Conservation (phyloP, 2,113 vertebrate genomes). For the Dolichotis patagonum region DNA sequence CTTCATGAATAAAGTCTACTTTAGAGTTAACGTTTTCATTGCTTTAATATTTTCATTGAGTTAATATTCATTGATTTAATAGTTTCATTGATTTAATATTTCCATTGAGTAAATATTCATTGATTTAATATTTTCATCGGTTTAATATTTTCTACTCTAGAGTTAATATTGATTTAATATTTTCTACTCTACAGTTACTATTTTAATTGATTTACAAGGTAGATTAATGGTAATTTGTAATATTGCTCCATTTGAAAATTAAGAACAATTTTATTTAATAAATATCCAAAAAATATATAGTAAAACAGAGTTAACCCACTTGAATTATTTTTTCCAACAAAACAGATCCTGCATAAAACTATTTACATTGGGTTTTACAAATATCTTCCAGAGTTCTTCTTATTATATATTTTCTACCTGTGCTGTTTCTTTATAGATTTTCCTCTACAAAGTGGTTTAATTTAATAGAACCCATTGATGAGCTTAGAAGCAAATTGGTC, state of each 20-base stretch:
- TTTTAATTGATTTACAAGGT: not conserved
- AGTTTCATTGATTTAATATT: not conserved
- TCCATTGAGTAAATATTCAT: too few relatives aligned
- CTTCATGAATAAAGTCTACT: not conserved
- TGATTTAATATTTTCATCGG: too few relatives aligned
- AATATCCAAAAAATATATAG: not conserved
- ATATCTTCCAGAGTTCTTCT: not conserved
- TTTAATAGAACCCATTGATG: not conserved
- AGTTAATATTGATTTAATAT: too few relatives aligned
- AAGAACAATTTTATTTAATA: conserved; percentile 5
- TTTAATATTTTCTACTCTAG: too few relatives aligned
- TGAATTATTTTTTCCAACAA: not conserved
- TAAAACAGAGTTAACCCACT: not conserved
- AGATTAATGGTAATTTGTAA: not conserved
- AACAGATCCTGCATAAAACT: not conserved
- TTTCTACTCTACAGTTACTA: not conserved
- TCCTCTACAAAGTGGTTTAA: not conserved
- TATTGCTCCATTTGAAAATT: not conserved
- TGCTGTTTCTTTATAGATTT: not conserved
- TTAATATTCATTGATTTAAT: too few relatives aligned
- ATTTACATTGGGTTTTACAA: not conserved
- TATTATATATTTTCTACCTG: not conserved
- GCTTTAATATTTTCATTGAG: too few relatives aligned
- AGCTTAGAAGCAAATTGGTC: not conserved
- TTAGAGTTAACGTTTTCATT: too few relatives aligned